Percentiles rank a stretch among this genome's conserved stretches.
Conservation (phyloP, 1,140 invertebrate genomes). For the Drosophila willistoni region DNA sequence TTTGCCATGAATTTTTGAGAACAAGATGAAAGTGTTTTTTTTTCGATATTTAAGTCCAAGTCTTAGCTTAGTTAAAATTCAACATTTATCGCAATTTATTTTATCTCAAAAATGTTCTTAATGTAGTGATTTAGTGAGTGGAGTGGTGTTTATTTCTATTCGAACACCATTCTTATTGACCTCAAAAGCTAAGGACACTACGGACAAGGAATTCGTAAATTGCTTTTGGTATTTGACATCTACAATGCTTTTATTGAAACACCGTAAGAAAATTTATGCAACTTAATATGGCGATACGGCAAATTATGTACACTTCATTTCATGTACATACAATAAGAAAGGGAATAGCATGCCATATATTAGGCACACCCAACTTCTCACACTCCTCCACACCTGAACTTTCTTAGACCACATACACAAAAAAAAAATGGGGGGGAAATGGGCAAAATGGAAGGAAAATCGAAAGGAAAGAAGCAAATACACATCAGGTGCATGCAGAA, state of each 20-base stretch:
- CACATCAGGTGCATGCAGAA: constrained; percentile 65
- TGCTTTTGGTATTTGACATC: constrained; percentile 63
- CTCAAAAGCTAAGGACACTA: constrained; percentile 5
- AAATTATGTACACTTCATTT: constrained; percentile 79
- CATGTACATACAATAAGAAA: constrained; percentile 56
- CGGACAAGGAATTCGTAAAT: constrained; percentile 22
- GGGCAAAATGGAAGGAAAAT: background rate
- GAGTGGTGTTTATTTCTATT: constrained; percentile 24
- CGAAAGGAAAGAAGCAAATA: constrained; percentile 10
- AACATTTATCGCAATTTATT: too few species aligned
- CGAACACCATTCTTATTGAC: constrained; percentile 17
- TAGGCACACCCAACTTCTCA: constrained; percentile 36
- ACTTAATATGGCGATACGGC: constrained; percentile 50
- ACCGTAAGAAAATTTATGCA: constrained; percentile 68
- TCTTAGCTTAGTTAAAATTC: too few species aligned
- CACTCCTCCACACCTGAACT: too few species aligned
- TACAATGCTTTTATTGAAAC: constrained; percentile 71
- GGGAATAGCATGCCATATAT: constrained; percentile 60
- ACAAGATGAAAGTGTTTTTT: too few species aligned
- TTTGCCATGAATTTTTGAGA: too few species aligned
- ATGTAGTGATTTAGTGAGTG: constrained; percentile 2
- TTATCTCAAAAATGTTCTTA: too few species aligned
- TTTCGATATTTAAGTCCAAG: too few species aligned
- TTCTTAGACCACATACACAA: background rate
- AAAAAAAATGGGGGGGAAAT: background rate